Evolutionary conservation across 2,113 vertebrate species (phyloP).

Genomic region (Takifugu bimaculatus): DNA sequence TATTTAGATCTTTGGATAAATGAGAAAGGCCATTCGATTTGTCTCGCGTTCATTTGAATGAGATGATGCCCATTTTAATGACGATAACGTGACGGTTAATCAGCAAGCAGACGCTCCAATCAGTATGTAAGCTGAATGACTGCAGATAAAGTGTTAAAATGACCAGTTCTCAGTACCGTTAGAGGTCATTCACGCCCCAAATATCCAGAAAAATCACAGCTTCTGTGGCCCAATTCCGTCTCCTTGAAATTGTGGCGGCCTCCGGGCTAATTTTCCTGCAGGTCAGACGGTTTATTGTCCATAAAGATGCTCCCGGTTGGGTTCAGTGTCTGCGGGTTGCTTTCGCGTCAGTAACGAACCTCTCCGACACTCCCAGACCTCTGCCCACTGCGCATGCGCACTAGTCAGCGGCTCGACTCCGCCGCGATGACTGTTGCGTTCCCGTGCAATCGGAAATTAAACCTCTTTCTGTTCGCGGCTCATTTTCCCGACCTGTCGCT

Average conservation of each 20-base stretch:
- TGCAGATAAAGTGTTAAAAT: slow-evolving; percentile 41
- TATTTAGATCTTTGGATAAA: slow-evolving; percentile 16
- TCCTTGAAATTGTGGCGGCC: slow-evolving; percentile 1
- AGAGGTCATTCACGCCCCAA: slow-evolving; percentile 59
- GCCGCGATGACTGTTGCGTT: slow-evolving; percentile 52
- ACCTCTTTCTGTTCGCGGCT: too few relatives aligned
- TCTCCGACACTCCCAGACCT: slow-evolving; percentile 68
- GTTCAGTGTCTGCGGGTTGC: slow-evolving; percentile 29
- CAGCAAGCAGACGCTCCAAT: slow-evolving; percentile 2
- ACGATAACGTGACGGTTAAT: neutral
- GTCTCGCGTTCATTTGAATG: slow-evolving; percentile 4
- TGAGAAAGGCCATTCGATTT: neutral
- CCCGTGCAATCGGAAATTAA: slow-evolving; percentile 30
- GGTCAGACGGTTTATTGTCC: slow-evolving; percentile 52
- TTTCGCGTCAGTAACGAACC: slow-evolving; percentile 21
- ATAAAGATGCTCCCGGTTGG: slow-evolving; percentile 39
- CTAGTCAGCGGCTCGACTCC: slow-evolving; percentile 19
- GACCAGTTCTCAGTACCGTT: slow-evolving; percentile 46
- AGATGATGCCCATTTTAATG: slow-evolving; percentile 1
- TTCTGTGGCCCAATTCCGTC: slow-evolving; percentile 3
- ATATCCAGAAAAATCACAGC: slow-evolving; percentile 29
- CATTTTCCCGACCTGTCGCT: too few relatives aligned
- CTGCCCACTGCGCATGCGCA: slow-evolving; percentile 65
- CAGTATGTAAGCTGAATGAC: slow-evolving; percentile 17
- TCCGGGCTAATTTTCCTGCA: slow-evolving; percentile 5